Evolutionary conservation across 2,888 invertebrate species (phyloP).

Genomic region (Conchocele bisecta): DNA sequence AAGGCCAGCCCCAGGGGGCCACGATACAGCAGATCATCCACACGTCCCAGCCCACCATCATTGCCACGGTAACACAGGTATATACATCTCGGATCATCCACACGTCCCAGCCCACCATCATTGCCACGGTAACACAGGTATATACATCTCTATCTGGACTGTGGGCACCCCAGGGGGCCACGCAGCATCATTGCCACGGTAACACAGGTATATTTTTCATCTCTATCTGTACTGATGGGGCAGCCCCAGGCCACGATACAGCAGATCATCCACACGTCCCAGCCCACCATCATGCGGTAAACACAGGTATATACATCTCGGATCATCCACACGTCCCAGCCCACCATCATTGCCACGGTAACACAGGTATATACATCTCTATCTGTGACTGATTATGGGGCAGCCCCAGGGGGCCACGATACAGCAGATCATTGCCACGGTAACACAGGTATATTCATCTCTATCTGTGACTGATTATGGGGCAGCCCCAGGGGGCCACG

Average conservation of each 20-base stretch:
- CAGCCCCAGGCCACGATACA: slow-evolving; percentile 76
- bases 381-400: too few species aligned
- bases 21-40: slow-evolving; percentile 74
- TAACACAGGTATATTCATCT: too few species aligned
- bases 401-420: too few species aligned
- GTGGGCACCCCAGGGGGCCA: too few species aligned
- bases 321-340: slow-evolving; percentile 70
- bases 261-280: slow-evolving; percentile 71
- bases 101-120: slow-evolving; percentile 64
- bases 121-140: slow-evolving; percentile 78
- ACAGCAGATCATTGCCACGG: slow-evolving; percentile 74
- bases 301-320: slow-evolving; percentile 75
- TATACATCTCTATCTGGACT: too few species aligned
- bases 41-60: slow-evolving; percentile 64
- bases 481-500: slow-evolving; percentile 83
- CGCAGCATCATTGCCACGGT: slow-evolving; percentile 76
- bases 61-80: slow-evolving; percentile 78
- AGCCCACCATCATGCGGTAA: slow-evolving; percentile 63
- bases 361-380: too few species aligned
- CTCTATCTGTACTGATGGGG: too few species aligned
- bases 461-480: slow-evolving; percentile 84
- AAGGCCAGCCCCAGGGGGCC: slow-evolving; percentile 84
- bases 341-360: slow-evolving; percentile 72
- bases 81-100: slow-evolving; percentile 74
- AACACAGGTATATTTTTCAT: too few species aligned